Evolutionary conservation across 1,140 invertebrate species (phyloP).

Genomic region (Drosophila albomicans): DNA sequence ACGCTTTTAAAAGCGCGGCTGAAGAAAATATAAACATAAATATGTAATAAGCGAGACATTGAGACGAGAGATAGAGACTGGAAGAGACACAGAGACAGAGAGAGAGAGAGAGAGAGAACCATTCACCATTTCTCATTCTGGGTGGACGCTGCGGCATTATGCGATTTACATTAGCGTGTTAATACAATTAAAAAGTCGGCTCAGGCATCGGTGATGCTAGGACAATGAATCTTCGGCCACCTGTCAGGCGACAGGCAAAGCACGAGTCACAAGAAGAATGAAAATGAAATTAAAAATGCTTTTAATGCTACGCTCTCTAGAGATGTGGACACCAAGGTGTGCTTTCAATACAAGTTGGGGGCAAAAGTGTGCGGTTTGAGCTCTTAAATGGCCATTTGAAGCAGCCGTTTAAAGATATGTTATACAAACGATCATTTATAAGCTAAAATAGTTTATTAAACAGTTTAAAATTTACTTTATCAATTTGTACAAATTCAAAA

Average conservation of each 20-base stretch:
- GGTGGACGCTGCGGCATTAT: constrained; percentile 48
- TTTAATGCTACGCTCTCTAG: constrained; percentile 39
- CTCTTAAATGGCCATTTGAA: neutral
- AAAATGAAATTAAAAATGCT: constrained; percentile 79
- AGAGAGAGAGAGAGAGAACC: no score
- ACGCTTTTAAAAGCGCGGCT: constrained; percentile 57
- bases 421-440: no score
- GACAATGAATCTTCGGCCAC: constrained; percentile 72
- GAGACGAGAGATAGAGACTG: constrained; percentile 7
- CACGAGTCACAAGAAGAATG: constrained; percentile 18
- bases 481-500: no score
- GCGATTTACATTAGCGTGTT: constrained; percentile 80
- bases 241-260: constrained; percentile 22
- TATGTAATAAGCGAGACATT: constrained; percentile 70
- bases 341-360: neutral
- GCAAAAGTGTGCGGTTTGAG: neutral
- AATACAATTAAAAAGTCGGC: constrained; percentile 82
- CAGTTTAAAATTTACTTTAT: no score
- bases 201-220: constrained; percentile 32
- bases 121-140: neutral
- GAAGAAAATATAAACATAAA: constrained; percentile 71
- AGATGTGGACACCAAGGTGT: neutral
- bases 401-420: neutral
- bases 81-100: no score
- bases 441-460: no score